These are phyloP conservation scores for Lepidocyrtoides sp. DNA, from an alignment of 2,888 invertebrate species.

Conservation along the genomic window DNA sequence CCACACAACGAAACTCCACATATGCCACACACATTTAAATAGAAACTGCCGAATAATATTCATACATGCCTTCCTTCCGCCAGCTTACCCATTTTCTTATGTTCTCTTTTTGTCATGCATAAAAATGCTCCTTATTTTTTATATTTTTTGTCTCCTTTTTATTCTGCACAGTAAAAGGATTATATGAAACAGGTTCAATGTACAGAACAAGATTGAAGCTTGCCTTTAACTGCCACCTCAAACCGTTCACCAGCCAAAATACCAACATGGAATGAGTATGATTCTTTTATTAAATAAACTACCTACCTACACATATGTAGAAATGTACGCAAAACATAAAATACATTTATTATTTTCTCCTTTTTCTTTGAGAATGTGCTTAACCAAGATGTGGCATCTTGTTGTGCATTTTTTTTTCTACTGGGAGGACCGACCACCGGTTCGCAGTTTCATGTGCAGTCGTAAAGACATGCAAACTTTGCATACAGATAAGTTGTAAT, in stretches of 20 bases:
- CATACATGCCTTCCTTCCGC: slow-evolving; percentile 5
- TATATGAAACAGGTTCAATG: not conserved
- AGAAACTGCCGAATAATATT: slow-evolving; percentile 27
- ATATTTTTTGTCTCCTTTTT: slow-evolving; percentile 20
- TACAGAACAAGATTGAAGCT: slow-evolving; percentile 21
- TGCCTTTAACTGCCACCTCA: not conserved
- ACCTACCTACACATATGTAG: not conserved
- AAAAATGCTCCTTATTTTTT: not conserved
- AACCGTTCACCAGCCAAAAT: not conserved
- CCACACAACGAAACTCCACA: not conserved
- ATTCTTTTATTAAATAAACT: not conserved
- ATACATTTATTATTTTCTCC: not conserved
- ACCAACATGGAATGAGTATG: not conserved
- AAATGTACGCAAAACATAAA: not conserved
- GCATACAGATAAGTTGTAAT: slow-evolving; percentile 33
- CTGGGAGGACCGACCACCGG: no score
- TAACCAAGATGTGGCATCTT: not conserved
- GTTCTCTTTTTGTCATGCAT: slow-evolving; percentile 1
- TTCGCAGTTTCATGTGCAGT: slow-evolving; percentile 6
- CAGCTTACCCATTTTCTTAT: not conserved
- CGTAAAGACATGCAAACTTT: slow-evolving; percentile 1
- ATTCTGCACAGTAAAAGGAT: not conserved
- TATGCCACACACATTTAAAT: not conserved
- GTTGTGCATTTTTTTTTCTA: not conserved
- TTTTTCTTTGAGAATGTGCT: not conserved